Conservation (phyloP, 2,797 vertebrate species). For the Phoeniculus purpureus region DNA sequence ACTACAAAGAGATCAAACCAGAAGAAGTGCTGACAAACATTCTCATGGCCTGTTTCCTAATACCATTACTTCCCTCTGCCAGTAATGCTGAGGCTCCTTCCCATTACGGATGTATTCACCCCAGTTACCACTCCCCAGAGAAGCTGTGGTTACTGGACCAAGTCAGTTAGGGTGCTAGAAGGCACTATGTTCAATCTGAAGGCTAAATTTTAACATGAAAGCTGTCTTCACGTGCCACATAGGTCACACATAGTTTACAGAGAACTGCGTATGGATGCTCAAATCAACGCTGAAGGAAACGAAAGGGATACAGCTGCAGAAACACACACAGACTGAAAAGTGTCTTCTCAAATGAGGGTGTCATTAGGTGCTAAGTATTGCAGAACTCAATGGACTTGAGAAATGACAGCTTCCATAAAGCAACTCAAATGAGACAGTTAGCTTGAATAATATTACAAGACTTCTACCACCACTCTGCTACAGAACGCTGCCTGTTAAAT, state of each 20-base stretch:
- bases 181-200: not conserved
- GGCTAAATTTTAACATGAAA: not conserved
- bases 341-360: not conserved
- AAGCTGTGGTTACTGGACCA: not conserved
- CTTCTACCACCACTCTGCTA: not conserved
- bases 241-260: not conserved
- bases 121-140: not conserved
- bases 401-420: not conserved
- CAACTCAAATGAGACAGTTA: not conserved
- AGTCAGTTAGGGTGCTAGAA: not conserved
- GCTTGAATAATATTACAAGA: not conserved
- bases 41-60: too few species aligned
- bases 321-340: not conserved
- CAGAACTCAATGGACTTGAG: not conserved
- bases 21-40: too few species aligned
- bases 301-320: not conserved
- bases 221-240: fast-evolving
- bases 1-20: not conserved
- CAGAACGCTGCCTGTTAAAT: not conserved
- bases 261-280: not conserved
- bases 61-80: not conserved
- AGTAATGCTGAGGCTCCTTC: not conserved
- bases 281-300: not conserved
- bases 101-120: fast-evolving
- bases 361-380: not conserved